Conservation (phyloP, 1,140 invertebrate genomes). For the Cephus cinctus region DNA sequence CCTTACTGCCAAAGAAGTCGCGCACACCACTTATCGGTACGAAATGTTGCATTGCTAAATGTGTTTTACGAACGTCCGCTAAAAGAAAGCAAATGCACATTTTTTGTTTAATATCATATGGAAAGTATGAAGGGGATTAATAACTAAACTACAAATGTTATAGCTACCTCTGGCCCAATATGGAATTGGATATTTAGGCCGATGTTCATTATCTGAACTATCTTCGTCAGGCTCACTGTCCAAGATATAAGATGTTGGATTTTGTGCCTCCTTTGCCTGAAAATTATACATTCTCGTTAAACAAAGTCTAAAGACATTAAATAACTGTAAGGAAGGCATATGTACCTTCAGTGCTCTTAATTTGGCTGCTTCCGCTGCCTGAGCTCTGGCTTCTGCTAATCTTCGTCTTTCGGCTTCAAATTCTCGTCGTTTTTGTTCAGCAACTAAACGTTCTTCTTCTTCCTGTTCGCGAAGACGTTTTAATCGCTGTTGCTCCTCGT, state of each 20-base stretch:
- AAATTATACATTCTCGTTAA: neutral
- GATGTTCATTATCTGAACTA: constrained; percentile 58
- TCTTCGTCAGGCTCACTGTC: constrained; percentile 56
- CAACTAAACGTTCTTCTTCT: constrained; percentile 53
- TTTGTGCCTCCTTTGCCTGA: constrained; percentile 20
- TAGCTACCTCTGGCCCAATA: constrained; percentile 58
- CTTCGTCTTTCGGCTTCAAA: constrained; percentile 50
- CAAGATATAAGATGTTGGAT: constrained; percentile 42
- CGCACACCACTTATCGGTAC: constrained; percentile 52
- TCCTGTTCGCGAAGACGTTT: constrained; percentile 54
- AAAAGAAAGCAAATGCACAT: too few species aligned
- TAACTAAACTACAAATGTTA: too few species aligned
- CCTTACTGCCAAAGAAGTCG: constrained; percentile 62
- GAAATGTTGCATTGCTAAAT: constrained; percentile 40
- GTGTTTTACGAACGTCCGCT: constrained; percentile 37
- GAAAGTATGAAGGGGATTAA: too few species aligned
- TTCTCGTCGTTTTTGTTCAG: constrained; percentile 56
- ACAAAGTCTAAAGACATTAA: neutral
- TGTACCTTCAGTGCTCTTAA: constrained; percentile 41
- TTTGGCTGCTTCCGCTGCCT: constrained; percentile 46
- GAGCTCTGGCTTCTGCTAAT: constrained; percentile 38
- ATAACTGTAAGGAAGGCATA: constrained; percentile 21
- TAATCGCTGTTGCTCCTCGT: constrained; percentile 50
- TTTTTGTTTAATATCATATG: too few species aligned
- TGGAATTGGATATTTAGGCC: constrained; percentile 55